A percentile compares a stretch with the other conserved stretches of the same genome.
Evolutionary conservation across 2,797 vertebrate species (phyloP).

Genomic region (Poecilia picta): DNA sequence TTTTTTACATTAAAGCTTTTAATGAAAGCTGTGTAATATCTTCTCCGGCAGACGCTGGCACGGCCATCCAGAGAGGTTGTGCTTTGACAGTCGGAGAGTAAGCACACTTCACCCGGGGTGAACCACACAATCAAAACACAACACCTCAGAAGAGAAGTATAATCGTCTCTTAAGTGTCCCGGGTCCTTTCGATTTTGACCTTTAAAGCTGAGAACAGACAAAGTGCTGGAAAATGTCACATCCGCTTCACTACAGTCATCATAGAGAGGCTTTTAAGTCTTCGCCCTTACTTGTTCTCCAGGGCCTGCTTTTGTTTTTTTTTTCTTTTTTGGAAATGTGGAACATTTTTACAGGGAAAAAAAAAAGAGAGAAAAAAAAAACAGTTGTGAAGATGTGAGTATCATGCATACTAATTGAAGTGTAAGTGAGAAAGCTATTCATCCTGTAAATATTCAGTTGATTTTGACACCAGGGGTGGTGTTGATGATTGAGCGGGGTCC

Average conservation of each 20-base stretch:
- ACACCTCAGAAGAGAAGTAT: slow-evolving; percentile 2
- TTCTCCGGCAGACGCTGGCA: slow-evolving; percentile 1
- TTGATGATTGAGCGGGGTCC: not conserved
- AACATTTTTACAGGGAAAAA: not conserved
- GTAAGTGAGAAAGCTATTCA: slow-evolving; percentile 2
- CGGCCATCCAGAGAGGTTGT: not conserved
- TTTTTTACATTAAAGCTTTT: not conserved
- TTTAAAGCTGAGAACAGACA: slow-evolving; percentile 16
- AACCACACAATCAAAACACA: slow-evolving; percentile 19
- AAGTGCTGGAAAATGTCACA: slow-evolving; percentile 33
- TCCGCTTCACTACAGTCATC: not conserved
- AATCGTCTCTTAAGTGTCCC: slow-evolving; percentile 18
- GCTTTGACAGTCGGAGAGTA: slow-evolving; percentile 16
- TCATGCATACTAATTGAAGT: not conserved
- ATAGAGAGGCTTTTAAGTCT: slow-evolving; percentile 12
- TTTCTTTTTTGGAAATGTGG: not conserved
- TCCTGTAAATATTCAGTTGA: not conserved
- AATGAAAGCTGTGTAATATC: not conserved
- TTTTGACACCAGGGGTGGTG: not conserved
- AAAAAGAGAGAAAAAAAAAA: not conserved
- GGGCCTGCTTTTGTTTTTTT: not conserved
- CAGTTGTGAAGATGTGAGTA: not conserved
- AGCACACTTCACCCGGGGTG: not conserved
- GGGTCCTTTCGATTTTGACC: slow-evolving; percentile 19
- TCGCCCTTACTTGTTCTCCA: slow-evolving; percentile 7